These are phyloP conservation scores for Oncorhynchus clarkii DNA, from an alignment of 2,113 vertebrate genomes.

Conservation along the genomic window DNA sequence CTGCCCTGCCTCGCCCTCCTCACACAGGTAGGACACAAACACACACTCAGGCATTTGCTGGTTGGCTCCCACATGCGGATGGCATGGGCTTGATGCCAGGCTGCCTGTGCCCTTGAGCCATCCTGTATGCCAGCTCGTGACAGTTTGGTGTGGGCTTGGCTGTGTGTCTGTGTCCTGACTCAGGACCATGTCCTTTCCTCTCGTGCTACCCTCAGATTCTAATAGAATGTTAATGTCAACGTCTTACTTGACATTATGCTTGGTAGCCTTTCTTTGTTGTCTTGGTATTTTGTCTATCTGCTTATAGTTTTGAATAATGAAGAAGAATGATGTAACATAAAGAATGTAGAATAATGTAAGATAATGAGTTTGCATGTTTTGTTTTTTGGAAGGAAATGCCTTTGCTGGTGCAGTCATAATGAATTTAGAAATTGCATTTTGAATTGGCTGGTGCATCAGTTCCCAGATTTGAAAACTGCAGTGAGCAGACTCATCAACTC, in stretches of 20 bases:
- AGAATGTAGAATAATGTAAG: too few relatives aligned
- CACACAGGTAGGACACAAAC: conserved; percentile 60
- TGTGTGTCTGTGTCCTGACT: conserved; percentile 73
- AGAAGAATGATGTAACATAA: too few relatives aligned
- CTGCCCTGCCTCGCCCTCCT: conserved; percentile 72
- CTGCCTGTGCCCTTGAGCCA: conserved; percentile 20
- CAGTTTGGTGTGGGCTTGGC: neutral
- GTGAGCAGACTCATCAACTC: conserved; percentile 56
- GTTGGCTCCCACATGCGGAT: conserved; percentile 63
- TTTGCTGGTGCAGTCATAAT: neutral
- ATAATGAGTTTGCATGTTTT: too few relatives aligned
- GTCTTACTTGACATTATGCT: neutral
- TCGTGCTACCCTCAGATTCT: neutral
- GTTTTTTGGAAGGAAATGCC: too few relatives aligned
- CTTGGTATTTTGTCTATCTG: too few relatives aligned
- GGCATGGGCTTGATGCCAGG: conserved; percentile 84
- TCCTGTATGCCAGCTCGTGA: conserved; percentile 24
- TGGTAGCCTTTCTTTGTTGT: neutral
- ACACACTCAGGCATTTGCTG: neutral
- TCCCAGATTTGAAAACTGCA: neutral
- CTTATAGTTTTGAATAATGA: too few relatives aligned
- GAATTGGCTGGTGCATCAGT: neutral
- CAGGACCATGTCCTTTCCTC: neutral
- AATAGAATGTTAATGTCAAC: neutral
- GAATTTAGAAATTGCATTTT: neutral